Evolutionary conservation across 2,797 vertebrate species (phyloP), one percentile per base, ranked within the genome.

Genomic region (Austrolebias charrua): DNA sequence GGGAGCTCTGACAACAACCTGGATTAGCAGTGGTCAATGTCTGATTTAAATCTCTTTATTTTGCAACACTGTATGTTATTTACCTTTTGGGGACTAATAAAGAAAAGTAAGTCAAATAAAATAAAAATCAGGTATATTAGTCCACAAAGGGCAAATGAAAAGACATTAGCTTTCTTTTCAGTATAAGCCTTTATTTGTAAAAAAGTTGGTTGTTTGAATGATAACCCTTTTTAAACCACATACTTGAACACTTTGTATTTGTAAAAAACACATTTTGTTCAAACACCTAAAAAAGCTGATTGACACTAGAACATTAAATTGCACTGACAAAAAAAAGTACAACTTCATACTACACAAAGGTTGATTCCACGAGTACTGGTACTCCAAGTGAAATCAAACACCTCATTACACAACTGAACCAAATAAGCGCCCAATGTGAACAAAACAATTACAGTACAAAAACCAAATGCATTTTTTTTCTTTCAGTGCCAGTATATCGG

Each of bases 131-230:
- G 5, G 42, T 61, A 77, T 78, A 89, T 92, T 91, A 92, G 90
- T 92, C 91, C 92, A 86, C 91, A 92, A 93, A 93, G 86, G 92
- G 92, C 89, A 93, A 92, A 92, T 88, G 75, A 93, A 93, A 93
- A 92, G 87, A 92, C 90, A 76, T 85, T 74, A 85, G 81, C 79
- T 76, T 91, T 89, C 64, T 87, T 92, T 92, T 92, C 90, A 91
- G 91, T 92, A 92, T 93, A 92, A 93, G 92, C 91, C 93, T 94
- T 94, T 94, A 93, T 94, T 93, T 93, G 92, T 93, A 94, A 94
- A 94, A 24, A 94, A 94, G 89, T 93, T 86, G 89, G 91, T 92
- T 92, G 91, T 92, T 93, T 91, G 90, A 92, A 91, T 92, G 91
- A 92, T 92, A 94, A 93, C 91, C 92, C 91, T 93, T 93, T 93